Percentiles rank a stretch among this genome's conserved stretches.
Conservation (phyloP, 2,797 vertebrate species). For the Gymnoscopelus microlampas region DNA sequence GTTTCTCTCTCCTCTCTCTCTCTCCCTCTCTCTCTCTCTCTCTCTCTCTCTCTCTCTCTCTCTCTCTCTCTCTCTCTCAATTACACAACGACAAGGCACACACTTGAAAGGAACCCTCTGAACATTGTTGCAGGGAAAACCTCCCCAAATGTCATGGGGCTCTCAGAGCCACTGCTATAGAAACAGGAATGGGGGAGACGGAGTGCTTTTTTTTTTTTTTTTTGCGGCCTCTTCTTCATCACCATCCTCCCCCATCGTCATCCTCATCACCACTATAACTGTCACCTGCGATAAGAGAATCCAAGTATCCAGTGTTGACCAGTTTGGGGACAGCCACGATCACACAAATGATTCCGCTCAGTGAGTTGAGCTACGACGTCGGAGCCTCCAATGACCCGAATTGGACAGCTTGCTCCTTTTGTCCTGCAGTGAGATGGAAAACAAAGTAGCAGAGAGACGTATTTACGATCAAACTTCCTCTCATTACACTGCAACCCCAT, state of each 20-base stretch:
- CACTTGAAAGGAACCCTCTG: slow-evolving; percentile 42
- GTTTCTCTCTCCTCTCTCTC: slow-evolving; percentile 30
- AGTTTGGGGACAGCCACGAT: slow-evolving; percentile 53
- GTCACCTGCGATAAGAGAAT: slow-evolving; percentile 39
- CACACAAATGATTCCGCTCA: slow-evolving; percentile 78
- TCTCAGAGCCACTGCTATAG: slow-evolving; percentile 3
- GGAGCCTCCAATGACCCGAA: slow-evolving; percentile 82
- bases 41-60: slow-evolving; percentile 11
- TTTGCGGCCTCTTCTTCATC: background rate
- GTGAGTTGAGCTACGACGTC: slow-evolving; percentile 73
- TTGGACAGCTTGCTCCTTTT: slow-evolving; percentile 78
- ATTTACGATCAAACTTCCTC: slow-evolving; percentile 81
- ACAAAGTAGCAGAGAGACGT: slow-evolving; percentile 74
- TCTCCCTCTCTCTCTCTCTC: slow-evolving; percentile 23
- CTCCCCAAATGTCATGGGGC: slow-evolving; percentile 23
- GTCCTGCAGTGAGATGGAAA: slow-evolving; percentile 83
- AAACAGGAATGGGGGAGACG: background rate
- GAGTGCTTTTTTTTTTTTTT: background rate
- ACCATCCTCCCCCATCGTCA: slow-evolving; percentile 33
- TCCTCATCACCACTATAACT: slow-evolving; percentile 27
- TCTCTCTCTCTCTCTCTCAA: slow-evolving; percentile 35
- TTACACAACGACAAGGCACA: slow-evolving; percentile 50
- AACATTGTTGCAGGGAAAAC: slow-evolving; percentile 35
- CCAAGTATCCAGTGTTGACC: slow-evolving; percentile 57
- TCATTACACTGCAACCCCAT: slow-evolving; percentile 82